A percentile compares a stretch with the other conserved stretches of the same genome.
These are phyloP conservation scores for Ormyrus labotus DNA, from an alignment of 2,888 invertebrate genomes.

Conservation along the genomic window DNA sequence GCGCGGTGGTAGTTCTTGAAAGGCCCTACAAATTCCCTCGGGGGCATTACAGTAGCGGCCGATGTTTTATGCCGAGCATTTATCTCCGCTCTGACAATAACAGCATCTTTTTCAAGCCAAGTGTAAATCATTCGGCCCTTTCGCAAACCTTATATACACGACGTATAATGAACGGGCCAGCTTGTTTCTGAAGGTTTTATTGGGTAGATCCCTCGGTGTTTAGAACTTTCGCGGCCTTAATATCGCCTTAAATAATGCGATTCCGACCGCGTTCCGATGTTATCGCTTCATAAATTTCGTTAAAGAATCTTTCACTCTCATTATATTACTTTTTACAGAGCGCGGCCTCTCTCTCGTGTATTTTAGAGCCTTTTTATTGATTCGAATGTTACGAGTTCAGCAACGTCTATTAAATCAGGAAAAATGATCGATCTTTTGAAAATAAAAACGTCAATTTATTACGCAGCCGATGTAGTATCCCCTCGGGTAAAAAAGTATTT, in stretches of 20 bases:
- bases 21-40: constrained; percentile 53
- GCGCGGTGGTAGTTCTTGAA: constrained; percentile 38
- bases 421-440: too few species aligned
- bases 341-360: too few species aligned
- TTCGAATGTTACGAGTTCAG: too few species aligned
- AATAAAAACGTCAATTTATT: too few species aligned
- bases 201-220: neutral
- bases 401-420: too few species aligned
- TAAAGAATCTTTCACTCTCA: too few species aligned
- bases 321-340: too few species aligned
- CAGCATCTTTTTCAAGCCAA: constrained; percentile 54
- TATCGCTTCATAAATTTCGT: too few species aligned
- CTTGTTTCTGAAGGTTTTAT: constrained; percentile 1
- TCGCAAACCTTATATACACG: neutral
- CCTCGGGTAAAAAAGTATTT: constrained; percentile 20
- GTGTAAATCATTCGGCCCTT: constrained; percentile 53
- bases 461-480: neutral
- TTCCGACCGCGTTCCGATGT: too few species aligned
- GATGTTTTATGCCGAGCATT: constrained; percentile 52
- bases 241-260: too few species aligned
- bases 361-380: too few species aligned
- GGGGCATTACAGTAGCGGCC: constrained; percentile 49
- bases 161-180: constrained; percentile 43
- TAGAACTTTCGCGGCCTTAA: constrained; percentile 15
- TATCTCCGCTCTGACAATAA: constrained; percentile 55